Evolutionary conservation across 2,888 invertebrate genomes (phyloP).

Genomic region (Apeira syringaria): DNA sequence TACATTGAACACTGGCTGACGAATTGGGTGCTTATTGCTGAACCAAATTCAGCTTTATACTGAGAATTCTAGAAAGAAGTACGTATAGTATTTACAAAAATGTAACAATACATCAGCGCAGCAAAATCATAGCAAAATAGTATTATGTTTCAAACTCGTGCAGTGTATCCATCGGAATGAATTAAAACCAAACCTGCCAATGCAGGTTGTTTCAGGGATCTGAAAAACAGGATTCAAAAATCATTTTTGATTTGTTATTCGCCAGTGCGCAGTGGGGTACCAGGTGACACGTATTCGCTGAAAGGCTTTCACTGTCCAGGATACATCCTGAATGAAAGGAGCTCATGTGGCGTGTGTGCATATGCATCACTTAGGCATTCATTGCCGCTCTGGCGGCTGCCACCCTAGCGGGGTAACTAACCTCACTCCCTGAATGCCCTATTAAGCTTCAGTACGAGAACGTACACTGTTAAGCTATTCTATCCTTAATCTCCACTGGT

Average conservation of each 20-base stretch:
- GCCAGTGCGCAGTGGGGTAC: constrained; percentile 56
- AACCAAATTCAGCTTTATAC: too few species aligned
- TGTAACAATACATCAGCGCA: too few species aligned
- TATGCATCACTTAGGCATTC: constrained; percentile 68
- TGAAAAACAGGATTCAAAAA: constrained; percentile 1
- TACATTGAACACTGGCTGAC: too few species aligned
- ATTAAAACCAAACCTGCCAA: constrained; percentile 1
- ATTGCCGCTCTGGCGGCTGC: constrained; percentile 54
- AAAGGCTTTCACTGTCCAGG: constrained; percentile 66
- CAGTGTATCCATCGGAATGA: neutral
- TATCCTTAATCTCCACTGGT: constrained; percentile 11
- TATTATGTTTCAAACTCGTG: neutral
- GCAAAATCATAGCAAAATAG: too few species aligned
- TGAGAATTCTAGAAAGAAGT: too few species aligned
- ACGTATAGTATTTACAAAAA: too few species aligned
- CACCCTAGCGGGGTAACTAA: constrained; percentile 64
- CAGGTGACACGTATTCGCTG: constrained; percentile 66
- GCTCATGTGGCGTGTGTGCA: constrained; percentile 55
- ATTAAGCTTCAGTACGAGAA: constrained; percentile 21
- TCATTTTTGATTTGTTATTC: constrained; percentile 2
- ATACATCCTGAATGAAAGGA: constrained; percentile 59
- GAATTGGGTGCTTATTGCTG: too few species aligned
- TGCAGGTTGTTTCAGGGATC: too few species aligned
- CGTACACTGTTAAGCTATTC: constrained; percentile 20
- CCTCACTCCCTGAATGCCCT: constrained; percentile 50